phyloP scores from a whole-genome alignment of 2,113 vertebrate species.

The Nerophis ophidion region DNA sequence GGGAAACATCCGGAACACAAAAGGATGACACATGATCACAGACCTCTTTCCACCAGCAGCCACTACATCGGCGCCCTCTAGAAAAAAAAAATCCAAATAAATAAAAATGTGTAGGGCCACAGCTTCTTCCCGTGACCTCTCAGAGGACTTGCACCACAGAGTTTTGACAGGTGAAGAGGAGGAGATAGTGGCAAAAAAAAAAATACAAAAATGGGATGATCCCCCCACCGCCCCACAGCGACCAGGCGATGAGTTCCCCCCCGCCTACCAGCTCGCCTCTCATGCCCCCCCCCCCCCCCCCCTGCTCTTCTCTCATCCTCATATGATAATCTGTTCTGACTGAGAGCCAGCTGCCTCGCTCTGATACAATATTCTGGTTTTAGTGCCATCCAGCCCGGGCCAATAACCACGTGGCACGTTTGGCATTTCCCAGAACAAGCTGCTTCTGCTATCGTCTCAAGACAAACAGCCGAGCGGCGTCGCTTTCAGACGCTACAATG shows the following conservation, averaged over 20 bases:
- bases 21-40: no score
- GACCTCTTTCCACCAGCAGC: no score
- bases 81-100: no score
- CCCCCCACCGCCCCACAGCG: conserved; percentile 53
- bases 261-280: no score
- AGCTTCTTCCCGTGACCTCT: conserved; percentile 61
- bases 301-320: conserved; percentile 62
- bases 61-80: no score
- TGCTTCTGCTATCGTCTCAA: conserved; percentile 49
- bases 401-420: conserved; percentile 63
- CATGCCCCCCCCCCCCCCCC: conserved; percentile 25
- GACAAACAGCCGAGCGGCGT: conserved; percentile 51
- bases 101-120: conserved; percentile 50
- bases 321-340: conserved; percentile 77
- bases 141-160: conserved; percentile 43
- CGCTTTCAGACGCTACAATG: conserved; percentile 31
- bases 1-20: no score
- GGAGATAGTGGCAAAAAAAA: conserved; percentile 51
- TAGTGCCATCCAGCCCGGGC: conserved; percentile 71
- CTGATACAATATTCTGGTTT: conserved; percentile 76
- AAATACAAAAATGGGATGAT: conserved; percentile 46
- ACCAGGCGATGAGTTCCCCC: conserved; percentile 48
- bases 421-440: conserved; percentile 69
- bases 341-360: conserved; percentile 74
- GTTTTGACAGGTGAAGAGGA: conserved; percentile 57